Conservation (phyloP, 2,797 vertebrate species). For the Notolepis coatsorum region DNA sequence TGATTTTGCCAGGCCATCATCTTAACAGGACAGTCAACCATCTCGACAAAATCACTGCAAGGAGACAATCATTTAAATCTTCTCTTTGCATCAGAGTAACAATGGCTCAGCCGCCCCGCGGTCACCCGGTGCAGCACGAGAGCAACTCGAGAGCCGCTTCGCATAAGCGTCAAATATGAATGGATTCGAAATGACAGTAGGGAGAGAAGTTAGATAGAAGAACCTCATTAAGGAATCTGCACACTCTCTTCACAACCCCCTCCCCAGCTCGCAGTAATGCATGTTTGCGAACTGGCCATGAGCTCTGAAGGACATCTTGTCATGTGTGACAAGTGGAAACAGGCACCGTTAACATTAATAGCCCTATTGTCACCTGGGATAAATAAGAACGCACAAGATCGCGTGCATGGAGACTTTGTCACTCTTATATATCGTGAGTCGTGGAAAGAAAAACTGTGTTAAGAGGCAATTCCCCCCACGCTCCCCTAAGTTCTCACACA, state of each 20-base stretch:
- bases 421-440: slow-evolving; percentile 62
- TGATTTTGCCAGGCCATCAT: slow-evolving; percentile 66
- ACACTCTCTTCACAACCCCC: slow-evolving; percentile 37
- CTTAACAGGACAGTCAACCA: slow-evolving; percentile 61
- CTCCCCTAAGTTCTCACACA: slow-evolving; percentile 19
- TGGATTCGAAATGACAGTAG: slow-evolving; percentile 67
- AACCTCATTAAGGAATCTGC: slow-evolving; percentile 65
- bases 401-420: slow-evolving; percentile 53
- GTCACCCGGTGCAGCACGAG: slow-evolving; percentile 46
- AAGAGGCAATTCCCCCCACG: slow-evolving; percentile 50
- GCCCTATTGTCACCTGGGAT: slow-evolving; percentile 60
- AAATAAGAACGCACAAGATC: slow-evolving; percentile 72
- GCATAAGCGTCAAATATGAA: slow-evolving; percentile 59
- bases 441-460: slow-evolving; percentile 24
- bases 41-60: slow-evolving; percentile 49
- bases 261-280: slow-evolving; percentile 50
- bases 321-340: slow-evolving; percentile 64
- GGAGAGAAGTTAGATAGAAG: slow-evolving; percentile 68
- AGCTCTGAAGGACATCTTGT: slow-evolving; percentile 64
- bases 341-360: slow-evolving; percentile 68
- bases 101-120: slow-evolving; percentile 40
- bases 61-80: slow-evolving; percentile 69
- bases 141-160: slow-evolving; percentile 45
- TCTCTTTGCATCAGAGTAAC: slow-evolving; percentile 68
- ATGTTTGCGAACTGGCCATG: slow-evolving; percentile 59